A percentile compares a stretch with the other conserved stretches of the same genome.
These are phyloP conservation scores for Cephus rjabovi DNA, from an alignment of 2,888 invertebrate species.

Conservation along the genomic window DNA sequence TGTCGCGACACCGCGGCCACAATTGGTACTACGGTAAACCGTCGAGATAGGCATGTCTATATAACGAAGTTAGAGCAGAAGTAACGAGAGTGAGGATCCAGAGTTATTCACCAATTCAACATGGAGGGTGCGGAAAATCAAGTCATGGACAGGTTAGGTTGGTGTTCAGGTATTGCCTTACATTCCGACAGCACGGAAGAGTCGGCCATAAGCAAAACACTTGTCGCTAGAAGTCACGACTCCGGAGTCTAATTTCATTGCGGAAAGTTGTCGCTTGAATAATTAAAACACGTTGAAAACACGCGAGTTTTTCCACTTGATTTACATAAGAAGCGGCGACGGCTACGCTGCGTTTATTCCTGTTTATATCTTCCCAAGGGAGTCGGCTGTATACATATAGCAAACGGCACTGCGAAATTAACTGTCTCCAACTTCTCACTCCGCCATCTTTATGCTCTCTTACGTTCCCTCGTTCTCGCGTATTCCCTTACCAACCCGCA, in stretches of 20 bases:
- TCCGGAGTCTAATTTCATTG: slow-evolving; percentile 61
- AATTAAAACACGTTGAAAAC: slow-evolving; percentile 60
- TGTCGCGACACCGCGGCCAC: background rate
- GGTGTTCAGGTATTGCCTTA: background rate
- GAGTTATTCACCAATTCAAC: background rate
- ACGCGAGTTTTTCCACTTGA: slow-evolving; percentile 56
- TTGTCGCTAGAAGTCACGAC: slow-evolving; percentile 57
- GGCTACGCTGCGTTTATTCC: slow-evolving; percentile 10
- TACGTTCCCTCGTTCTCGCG: background rate
- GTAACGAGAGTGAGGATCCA: background rate
- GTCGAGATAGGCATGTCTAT: background rate
- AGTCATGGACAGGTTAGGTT: background rate
- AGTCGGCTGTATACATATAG: background rate
- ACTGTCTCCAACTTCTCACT: slow-evolving; percentile 31
- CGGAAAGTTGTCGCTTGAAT: slow-evolving; percentile 64
- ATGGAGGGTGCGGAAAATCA: background rate
- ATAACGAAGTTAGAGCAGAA: background rate
- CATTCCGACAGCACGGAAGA: background rate
- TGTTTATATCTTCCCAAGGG: slow-evolving; percentile 7
- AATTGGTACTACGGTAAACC: background rate
- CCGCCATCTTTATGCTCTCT: background rate
- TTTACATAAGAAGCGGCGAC: slow-evolving; percentile 55
- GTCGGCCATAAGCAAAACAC: slow-evolving; percentile 53
- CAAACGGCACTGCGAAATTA: slow-evolving; percentile 36
- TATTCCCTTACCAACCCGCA: background rate